Evolutionary conservation across 2,888 invertebrate species (phyloP), one percentile per base, ranked within the genome.

Genomic region (Ophioninae sp.): DNA sequence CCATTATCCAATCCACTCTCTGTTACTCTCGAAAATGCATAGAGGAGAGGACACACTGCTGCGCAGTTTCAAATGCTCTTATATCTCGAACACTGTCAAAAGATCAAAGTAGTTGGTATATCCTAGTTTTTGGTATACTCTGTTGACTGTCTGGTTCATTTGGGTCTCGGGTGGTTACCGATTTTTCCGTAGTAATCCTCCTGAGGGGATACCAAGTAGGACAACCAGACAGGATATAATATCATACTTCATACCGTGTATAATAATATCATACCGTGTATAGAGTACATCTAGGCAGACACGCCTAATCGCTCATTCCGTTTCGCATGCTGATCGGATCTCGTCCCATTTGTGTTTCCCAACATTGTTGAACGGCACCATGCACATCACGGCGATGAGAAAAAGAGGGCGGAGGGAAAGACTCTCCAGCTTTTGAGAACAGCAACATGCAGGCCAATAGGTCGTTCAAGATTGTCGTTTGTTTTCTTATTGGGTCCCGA

Each of bases 141-240:
- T 13, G 51, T 64, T 64, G 30, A 64, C 30, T 1, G 22, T 61
- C 58, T 65, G 74, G 39, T 17, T 9, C 65, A 71, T 71, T 79
- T 75, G 79, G 51, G 65, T 82, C 75, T 64, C 59, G 64, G 64
- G 69, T 68, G 63, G 41, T 77, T 80, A 77, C 67, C 71, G 79
- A 83, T 83, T 83, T 80, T 73, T 76, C 80, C 79, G 80, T 77
- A 80, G 80, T 77, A 80, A 83, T 76, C 41, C 76, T 58, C 73
- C 0, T 51, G 63, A 76, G 63, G 68, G 80, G 22, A n/a, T 69
- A 69, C 17, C 63, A 13, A 72, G 65, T 59, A 79, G 63, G 30
- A n/a, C 67, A 78, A 63, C 13, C 37, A 20, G 30, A 63, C 8
- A 56, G 30, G 30, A 17, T 41, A 44, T 23, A 9, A 20, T 37